Conservation (phyloP, 1,140 invertebrate genomes). For the Drosophila kikkawai region DNA sequence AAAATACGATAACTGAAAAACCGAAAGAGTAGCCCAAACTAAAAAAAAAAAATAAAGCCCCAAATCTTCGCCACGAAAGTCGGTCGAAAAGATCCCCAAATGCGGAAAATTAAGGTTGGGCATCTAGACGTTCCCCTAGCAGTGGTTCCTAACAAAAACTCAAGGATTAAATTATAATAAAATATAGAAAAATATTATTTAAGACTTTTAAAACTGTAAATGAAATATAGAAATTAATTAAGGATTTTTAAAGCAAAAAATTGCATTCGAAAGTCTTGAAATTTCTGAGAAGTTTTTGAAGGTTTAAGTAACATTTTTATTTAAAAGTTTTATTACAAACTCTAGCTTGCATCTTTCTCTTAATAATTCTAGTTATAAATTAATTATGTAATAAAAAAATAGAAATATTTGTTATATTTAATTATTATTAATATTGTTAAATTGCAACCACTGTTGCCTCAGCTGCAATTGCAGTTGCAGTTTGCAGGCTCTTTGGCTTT, state of each 20-base stretch:
- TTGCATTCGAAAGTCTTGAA: no score
- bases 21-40: constrained; percentile 26
- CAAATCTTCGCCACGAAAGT: constrained; percentile 38
- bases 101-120: constrained; percentile 60
- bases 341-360: no score
- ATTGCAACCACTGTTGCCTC: constrained; percentile 13
- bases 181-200: not conserved
- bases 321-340: not conserved
- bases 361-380: not conserved
- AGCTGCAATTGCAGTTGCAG: constrained; percentile 29
- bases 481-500: constrained; percentile 35
- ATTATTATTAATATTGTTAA: no score
- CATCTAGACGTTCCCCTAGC: constrained; percentile 4
- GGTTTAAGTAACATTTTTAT: no score
- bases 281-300: no score
- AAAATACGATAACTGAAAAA: constrained; percentile 31
- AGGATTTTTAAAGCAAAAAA: not conserved
- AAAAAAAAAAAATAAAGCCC: constrained; percentile 22
- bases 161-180: no score
- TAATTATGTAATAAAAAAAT: not conserved
- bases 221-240: not conserved
- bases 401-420: not conserved
- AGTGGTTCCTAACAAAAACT: constrained; percentile 7
- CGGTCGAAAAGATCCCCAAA: constrained; percentile 56
- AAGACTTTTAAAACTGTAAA: not conserved